phyloP scores from a whole-genome alignment of 2,113 vertebrate genomes.

The Gracilinanus agilis region DNA sequence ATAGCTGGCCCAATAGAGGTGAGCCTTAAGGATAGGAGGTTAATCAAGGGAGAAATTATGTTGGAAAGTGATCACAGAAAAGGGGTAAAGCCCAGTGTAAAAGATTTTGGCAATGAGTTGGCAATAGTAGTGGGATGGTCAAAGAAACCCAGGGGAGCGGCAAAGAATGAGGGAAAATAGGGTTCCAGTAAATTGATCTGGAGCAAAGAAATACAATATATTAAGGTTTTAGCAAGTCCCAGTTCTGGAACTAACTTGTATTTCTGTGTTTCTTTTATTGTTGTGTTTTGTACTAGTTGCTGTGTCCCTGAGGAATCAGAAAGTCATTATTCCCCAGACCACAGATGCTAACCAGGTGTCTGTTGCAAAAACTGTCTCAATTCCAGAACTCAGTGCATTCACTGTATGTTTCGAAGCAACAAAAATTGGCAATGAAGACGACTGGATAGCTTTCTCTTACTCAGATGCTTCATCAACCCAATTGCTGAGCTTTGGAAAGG shows the following conservation, averaged over 20 bases:
- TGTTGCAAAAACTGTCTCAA: conserved; percentile 81
- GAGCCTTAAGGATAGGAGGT: background rate
- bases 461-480: conserved; percentile 51
- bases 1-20: background rate
- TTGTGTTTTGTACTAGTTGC: conserved; percentile 87
- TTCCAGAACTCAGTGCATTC: conserved; percentile 90
- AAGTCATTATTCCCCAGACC: conserved; percentile 86
- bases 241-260: background rate
- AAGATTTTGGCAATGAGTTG: too few relatives aligned
- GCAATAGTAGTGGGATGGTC: background rate
- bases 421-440: conserved; percentile 80
- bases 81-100: background rate
- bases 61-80: background rate
- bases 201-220: background rate
- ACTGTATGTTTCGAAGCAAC: conserved; percentile 93
- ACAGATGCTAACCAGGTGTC: conserved; percentile 77
- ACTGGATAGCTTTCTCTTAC: conserved; percentile 92
- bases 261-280: conserved; percentile 16
- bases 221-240: background rate
- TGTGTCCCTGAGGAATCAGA: conserved; percentile 95
- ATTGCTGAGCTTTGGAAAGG: conserved; percentile 86
- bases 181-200: background rate
- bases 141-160: background rate
- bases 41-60: background rate
- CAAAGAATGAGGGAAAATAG: background rate